phyloP scores from a whole-genome alignment of 2,888 invertebrate species.

The Drosophila pseudotalamancana region DNA sequence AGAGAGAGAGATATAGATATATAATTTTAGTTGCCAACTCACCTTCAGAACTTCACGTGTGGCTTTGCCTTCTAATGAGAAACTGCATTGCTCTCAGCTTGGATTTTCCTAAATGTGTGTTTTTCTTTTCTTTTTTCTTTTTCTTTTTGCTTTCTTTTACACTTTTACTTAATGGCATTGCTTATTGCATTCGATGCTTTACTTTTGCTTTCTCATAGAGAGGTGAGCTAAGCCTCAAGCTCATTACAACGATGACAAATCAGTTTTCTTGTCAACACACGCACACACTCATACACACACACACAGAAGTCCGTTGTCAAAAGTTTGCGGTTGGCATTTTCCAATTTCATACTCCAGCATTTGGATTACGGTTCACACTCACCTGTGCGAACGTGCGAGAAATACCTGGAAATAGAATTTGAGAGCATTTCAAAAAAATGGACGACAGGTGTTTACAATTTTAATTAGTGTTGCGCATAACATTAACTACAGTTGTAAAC shows the following conservation, averaged over 20 bases:
- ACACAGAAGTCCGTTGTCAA: slow-evolving; percentile 61
- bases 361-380: slow-evolving; percentile 35
- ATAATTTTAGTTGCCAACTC: slow-evolving; percentile 57
- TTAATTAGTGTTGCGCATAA: slow-evolving; percentile 1
- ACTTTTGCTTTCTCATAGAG: slow-evolving; percentile 72
- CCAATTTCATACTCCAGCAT: slow-evolving; percentile 60
- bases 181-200: slow-evolving; percentile 71
- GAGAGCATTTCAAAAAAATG: slow-evolving; percentile 4
- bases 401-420: slow-evolving; percentile 19
- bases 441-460: background rate
- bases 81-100: slow-evolving; percentile 50
- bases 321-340: slow-evolving; percentile 70
- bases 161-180: slow-evolving; percentile 71
- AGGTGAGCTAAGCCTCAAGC: slow-evolving; percentile 58
- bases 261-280: slow-evolving; percentile 80
- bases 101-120: no score
- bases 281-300: no score
- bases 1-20: no score
- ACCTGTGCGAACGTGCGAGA: slow-evolving; percentile 31
- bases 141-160: slow-evolving; percentile 37
- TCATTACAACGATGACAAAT: slow-evolving; percentile 77
- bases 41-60: slow-evolving; percentile 45
- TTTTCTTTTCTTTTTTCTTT: background rate
- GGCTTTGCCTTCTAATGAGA: slow-evolving; percentile 62
- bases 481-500: no score